Evolutionary conservation across 2,888 invertebrate genomes (phyloP), one percentile per base, ranked within the genome.

Genomic region (Chorisops tibialis): DNA sequence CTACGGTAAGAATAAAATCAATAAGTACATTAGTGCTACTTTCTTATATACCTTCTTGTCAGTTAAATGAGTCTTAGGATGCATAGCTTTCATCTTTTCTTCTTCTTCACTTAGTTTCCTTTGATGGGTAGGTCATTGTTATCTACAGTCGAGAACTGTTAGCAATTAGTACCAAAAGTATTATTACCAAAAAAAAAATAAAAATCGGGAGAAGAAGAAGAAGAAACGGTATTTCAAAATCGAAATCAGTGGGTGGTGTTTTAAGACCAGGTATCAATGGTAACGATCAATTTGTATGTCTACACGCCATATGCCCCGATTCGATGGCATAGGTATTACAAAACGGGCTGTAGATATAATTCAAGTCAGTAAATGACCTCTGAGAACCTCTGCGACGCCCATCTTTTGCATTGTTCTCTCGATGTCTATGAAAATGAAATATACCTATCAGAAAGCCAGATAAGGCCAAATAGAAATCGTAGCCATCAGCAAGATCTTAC

Each of bases 281-380:
- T 45, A 56, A 43, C 43, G 45, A 56, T 56, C 56, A 45, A 22
- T 56, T 56, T 39, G 2, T n/a, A n/a, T n/a, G n/a, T n/a, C n/a
- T n/a, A n/a, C 9, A 18, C 24, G 6, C 11, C 38, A 24, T 43
- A 22, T 22, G 21, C 22, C 12, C 38, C 21, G 30, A 22, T 22
- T 2, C 30, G 43, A 43, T 45, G 43, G 43, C 30, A 43, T n/a
- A n/a, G n/a, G n/a, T n/a, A n/a, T 43, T 43, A 43, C 35, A 56
- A 56, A 56, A 56, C 56, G 24, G n/a, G 30, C 56, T 43, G 56
- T 56, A 56, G 56, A 56, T 43, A 56, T 56, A 56, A 56, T 56
- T 56, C 56, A 56, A 56, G 45, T 56, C 56, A 56, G 56, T 56
- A 56, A 56, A 56, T 56, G 56, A 56, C 56, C 56, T 30, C 56